Evolutionary conservation across 2,113 vertebrate species (phyloP), one percentile per base, ranked within the genome.

Genomic region (Pelusios castaneus): DNA sequence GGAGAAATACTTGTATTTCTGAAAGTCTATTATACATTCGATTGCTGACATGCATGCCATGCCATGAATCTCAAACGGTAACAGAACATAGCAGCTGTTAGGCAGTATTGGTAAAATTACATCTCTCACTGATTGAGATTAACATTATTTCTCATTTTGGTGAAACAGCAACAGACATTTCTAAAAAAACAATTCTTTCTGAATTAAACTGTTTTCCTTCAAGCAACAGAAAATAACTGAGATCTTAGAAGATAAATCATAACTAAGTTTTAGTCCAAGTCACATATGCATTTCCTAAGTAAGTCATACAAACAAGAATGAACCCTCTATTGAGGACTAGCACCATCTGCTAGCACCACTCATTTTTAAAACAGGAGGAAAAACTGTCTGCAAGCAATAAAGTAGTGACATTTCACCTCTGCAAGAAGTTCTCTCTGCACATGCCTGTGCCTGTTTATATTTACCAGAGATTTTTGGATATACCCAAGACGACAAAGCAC

Each of bases 351-450:
- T 51, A 90, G 24, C 38, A 79, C 58, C 75, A 70, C 47, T 87
- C 55, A 83, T 85, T 93, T 90, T 38, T 93, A 91, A 94, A 29
- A 83, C 13, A 77, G 49, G 58, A 83, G 38, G 45, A 85, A 93
- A 84, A 22, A 85, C 7, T 54, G 87, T 79, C 38, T 87, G 51
- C 60, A 94, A 91, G 29, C 52, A 91, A 90, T 17, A 34, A 75
- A 83, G 80, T 12, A 88, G 58, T 92, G 47, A 91, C 88, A 91
- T 5, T 52, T 85, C 22, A 55, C 13, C 22, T 88, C 79, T 91
- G 92, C 41, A 93, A 81, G 67, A 93, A 89, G 2, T 11, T 29
- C 75, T 21, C 89, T 85, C 0, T 52, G 58, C 29, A 91, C 6
- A 73, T 4, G 5, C 73, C 4, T 34, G 24, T 80, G 55, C 17